Evolutionary conservation across 2,888 invertebrate species (phyloP), one percentile per base, ranked within the genome.

Genomic region (Sussaba pulchella): DNA sequence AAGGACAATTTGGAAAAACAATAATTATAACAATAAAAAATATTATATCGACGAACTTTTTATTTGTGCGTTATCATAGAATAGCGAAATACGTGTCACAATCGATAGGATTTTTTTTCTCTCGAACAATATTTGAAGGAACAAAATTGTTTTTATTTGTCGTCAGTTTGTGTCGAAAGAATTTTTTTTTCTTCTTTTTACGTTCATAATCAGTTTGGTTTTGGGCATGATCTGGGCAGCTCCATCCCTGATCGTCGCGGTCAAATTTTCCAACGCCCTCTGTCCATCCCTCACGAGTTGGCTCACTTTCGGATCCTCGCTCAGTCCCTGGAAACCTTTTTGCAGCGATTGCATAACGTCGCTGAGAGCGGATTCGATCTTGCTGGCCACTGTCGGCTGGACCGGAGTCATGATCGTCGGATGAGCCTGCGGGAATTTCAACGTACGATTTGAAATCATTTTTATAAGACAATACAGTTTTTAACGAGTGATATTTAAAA

Each of bases 211-310:
- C 63, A 31, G 78, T 77, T 81, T 83, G 9, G 84, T 87, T 36
- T 88, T 87, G 0, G 88, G 88, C 0, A 88, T 57, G 1, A 87
- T 81, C 54, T 90, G 87, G 10, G 85, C 79, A 0, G 84, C 82
- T 66, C 86, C 82, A 19, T 85, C 81, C 17, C 78, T 82, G 12
- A 89, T 72, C 14, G 82, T 81, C 6, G 86, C 83, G 2, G 85
- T 85, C 36, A 86, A 81, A 6, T 85, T 83, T 3, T 87, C 69
- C 14, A 89, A 36, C 0, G 84, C 70, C 0, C 82, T 72, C 52
- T 85, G 83, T 6, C 85, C 82, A 31, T 86, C 83, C 12, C 85
- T 81, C 0, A 87, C 12, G 14, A 87, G 59, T 0, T 85, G 75
- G 21, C 84, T 85, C 6, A 89, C 1, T 3, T 82, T 81, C 0